A percentile compares a stretch with the other conserved stretches of the same genome.
Evolutionary conservation across 2,888 invertebrate genomes (phyloP).

Genomic region (Oligia latruncula): DNA sequence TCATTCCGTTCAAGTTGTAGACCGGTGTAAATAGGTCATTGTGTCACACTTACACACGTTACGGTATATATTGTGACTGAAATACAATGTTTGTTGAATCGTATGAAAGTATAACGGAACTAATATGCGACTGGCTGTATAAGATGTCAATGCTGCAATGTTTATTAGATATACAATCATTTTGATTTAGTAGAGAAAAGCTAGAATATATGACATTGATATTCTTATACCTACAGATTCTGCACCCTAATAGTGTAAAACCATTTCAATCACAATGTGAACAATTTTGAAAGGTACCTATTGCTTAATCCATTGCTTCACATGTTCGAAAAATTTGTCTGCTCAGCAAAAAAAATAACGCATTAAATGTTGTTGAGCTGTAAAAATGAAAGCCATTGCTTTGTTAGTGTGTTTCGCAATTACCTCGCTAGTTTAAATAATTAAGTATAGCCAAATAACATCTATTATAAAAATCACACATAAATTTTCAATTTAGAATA

Average conservation of each 20-base stretch:
- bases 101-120: neutral
- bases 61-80: conserved; percentile 8
- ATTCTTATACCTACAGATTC: neutral
- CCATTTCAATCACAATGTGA: too few relatives aligned
- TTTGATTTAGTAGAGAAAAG: neutral
- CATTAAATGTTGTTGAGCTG: too few relatives aligned
- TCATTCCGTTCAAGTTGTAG: conserved; percentile 28
- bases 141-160: neutral
- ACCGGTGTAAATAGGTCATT: conserved; percentile 45
- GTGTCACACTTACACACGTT: conserved; percentile 44
- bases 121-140: neutral
- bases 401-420: too few relatives aligned
- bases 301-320: too few relatives aligned
- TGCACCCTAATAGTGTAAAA: too few relatives aligned
- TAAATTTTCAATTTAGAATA: neutral
- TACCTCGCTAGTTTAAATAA: neutral
- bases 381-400: too few relatives aligned
- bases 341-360: too few relatives aligned
- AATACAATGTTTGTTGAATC: conserved; percentile 4
- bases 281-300: too few relatives aligned
- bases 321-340: too few relatives aligned
- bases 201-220: neutral
- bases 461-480: neutral
- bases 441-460: neutral
- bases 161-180: neutral